Evolutionary conservation across 2,113 vertebrate species (phyloP), one percentile per base, ranked within the genome.

Genomic region (Semicossyphus pulcher): DNA sequence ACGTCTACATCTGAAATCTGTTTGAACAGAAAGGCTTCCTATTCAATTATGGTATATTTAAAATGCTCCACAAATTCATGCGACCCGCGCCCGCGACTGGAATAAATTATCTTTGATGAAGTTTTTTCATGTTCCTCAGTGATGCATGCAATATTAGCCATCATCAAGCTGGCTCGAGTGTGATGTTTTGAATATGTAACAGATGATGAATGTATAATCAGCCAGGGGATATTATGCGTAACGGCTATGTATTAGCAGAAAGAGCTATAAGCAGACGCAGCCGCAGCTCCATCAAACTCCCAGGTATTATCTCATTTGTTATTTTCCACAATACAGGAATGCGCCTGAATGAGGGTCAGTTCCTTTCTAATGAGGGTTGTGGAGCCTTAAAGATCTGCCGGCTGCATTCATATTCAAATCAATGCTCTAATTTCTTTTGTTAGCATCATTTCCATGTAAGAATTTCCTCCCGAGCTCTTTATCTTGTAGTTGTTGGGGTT

Each of bases 201-300:
- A 76, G 86, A 81, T 83, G 86, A 88, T 91, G 83, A 88, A 90
- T 91, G 80, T 53, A 83, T 84, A 88, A 88, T 90, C 72, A 80
- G 51, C 57, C 18, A 25, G 61, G 45, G 77, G 71, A 80, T 77
- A 71, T 78, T 75, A 69, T 58, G 86, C 60, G 56, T 75, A 65
- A 59, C 41, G 21, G 77, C 56, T 32, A 42, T 61, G 56, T 70
- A 71, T 83, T 78, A 86, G 74, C 60, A 61, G 72, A 56, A 23
- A 28, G 42, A 56, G 76, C 72, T 73, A 80, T 31, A 57, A 41
- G 28, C 53, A 66, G 37, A 14, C 31, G 49, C 62, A 68, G 58
- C 34, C 4, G n/a, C 15, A 66, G 67, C 61, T 10, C 2, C 59
- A 36, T 81, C 69, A 54, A 63, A 60, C 41, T 69, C 42, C 18